Percentiles rank a stretch among this genome's conserved stretches.
phyloP scores from a whole-genome alignment of 2,797 vertebrate genomes.

The Dryobates pubescens region DNA sequence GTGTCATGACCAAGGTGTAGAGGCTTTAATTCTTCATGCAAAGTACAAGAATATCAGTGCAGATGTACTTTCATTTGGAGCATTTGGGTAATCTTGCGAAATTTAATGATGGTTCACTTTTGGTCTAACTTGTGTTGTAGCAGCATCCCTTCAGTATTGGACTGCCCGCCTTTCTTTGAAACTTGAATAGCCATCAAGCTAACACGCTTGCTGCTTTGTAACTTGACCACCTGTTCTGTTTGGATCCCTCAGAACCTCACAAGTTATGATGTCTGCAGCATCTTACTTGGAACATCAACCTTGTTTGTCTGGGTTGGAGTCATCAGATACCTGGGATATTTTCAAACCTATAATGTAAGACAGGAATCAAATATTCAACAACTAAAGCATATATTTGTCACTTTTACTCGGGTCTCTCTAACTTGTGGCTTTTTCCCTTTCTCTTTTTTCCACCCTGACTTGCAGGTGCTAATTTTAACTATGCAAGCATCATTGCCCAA shows the following conservation, averaged over 20 bases:
- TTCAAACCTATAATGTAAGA: conserved; percentile 97
- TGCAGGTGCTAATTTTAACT: conserved; percentile 93
- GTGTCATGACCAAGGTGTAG: background rate
- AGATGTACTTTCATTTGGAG: background rate
- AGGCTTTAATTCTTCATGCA: background rate
- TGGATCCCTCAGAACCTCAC: conserved; percentile 85
- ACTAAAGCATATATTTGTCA: background rate
- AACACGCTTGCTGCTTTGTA: background rate
- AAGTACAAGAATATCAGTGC: background rate
- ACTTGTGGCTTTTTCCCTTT: background rate
- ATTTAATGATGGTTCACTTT: background rate
- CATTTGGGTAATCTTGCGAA: background rate
- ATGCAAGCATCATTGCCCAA: conserved; percentile 95
- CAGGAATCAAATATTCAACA: background rate
- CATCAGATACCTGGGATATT: conserved; percentile 96
- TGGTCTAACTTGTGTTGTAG: background rate
- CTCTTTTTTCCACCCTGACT: background rate
- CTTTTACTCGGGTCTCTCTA: background rate
- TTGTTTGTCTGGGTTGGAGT: conserved; percentile 96
- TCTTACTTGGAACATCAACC: conserved; percentile 95
- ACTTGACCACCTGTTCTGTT: conserved; percentile 21
- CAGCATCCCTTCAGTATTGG: background rate
- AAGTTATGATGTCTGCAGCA: conserved; percentile 96
- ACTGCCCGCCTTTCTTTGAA: background rate
- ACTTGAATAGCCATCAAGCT: background rate